These are phyloP conservation scores for Neotoxoptera formosana DNA, from an alignment of 1,140 invertebrate species.

Conservation along the genomic window DNA sequence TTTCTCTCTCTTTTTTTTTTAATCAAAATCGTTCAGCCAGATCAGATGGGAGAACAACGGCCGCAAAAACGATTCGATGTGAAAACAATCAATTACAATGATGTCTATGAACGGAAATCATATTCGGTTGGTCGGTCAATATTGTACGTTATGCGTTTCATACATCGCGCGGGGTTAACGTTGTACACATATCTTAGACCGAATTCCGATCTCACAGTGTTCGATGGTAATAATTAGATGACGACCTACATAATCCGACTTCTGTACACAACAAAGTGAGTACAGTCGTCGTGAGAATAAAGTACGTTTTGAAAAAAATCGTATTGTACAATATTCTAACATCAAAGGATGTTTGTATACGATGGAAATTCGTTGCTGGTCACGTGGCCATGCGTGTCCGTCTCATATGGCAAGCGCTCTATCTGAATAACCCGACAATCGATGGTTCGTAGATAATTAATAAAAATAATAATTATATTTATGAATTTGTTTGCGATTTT, in stretches of 20 bases:
- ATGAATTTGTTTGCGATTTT: too few species aligned
- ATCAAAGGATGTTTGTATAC: too few species aligned
- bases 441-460: too few species aligned
- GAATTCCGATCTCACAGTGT: neutral
- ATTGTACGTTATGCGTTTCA: neutral
- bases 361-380: neutral
- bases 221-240: neutral
- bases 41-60: neutral
- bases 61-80: neutral
- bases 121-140: neutral
- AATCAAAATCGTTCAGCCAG: too few species aligned
- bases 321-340: neutral
- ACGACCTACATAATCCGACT: neutral
- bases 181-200: neutral
- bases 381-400: too few species aligned
- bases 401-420: neutral
- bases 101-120: neutral
- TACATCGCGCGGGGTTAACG: neutral
- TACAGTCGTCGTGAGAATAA: neutral
- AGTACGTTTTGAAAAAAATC: neutral
- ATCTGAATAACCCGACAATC: neutral
- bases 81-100: constrained; percentile 9
- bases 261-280: neutral
- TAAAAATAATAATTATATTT: too few species aligned
- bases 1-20: neutral